Base-by-base conservation (phyloP, 2,888 invertebrate species). In the Steinernema scapterisci region DNA sequence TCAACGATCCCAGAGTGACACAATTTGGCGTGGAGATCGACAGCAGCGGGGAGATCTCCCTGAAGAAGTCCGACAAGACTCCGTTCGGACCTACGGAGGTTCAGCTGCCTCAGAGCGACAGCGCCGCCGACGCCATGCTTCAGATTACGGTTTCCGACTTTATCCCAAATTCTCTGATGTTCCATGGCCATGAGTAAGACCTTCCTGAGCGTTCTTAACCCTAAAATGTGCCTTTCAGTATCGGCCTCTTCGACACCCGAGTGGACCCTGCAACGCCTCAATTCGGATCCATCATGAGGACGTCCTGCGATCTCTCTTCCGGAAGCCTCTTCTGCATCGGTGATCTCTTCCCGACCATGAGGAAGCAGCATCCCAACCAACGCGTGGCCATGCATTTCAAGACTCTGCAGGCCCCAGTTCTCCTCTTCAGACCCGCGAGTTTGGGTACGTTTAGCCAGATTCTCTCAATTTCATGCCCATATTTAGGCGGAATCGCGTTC, bases 231-330 rank as follows among this genome's bases (percentile, higher is more conserved):
- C 19, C 48, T 56, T 77, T 25, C 21, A 83, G 83, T 11, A 81
- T 81, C 48, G 84, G 84, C 45, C 77, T 86, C 13, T 86, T 86
- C 80, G 84, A 86, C 77, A 86, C 86, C 7, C 77, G 84, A 21
- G 81, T 86, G 56, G 86, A 87, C 73, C 83, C 85, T 23, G 80
- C 75, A 6, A 87, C 86, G 6, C 85, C 86, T 51, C 85, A 86
- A 71, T 83, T 86, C 70, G 86, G 86, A 13, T 78, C 86, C 11
- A 83, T 86, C n/a, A 86, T 86, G 86, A 78, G 83, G 52, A 86
- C 86, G 1, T 79, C 84, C 7, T 78, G 70, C 21, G 78, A 79
- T 23, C 76, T 75, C 23, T 80, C 81, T 38, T 79, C 82, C 5
- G 86, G 86, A 70, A 75, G 80, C 19, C 74, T 86, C 0, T 86